A percentile compares a stretch with the other conserved stretches of the same genome.
Conservation (phyloP, 2,888 invertebrate genomes). For the Parnassius glacialis region DNA sequence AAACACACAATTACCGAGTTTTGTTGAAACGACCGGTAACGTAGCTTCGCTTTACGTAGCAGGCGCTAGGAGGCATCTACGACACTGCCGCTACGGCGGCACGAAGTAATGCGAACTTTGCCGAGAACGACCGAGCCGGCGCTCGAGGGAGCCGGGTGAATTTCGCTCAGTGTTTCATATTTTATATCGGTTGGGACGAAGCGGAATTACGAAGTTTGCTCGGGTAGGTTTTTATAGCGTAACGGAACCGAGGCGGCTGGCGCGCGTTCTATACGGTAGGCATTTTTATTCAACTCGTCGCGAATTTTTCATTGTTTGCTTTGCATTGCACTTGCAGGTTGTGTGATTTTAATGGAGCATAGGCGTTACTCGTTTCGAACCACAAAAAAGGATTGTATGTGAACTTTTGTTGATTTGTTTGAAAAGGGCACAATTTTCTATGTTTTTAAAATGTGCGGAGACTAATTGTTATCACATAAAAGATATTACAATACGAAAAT, state of each 20-base stretch:
- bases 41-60: slow-evolving; percentile 44
- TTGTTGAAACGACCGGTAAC: slow-evolving; percentile 36
- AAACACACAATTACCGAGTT: slow-evolving; percentile 65
- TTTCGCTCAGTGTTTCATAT: slow-evolving; percentile 78
- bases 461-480: too few relatives aligned
- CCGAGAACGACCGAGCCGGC: slow-evolving; percentile 41
- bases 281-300: slow-evolving; percentile 61
- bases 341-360: slow-evolving; percentile 66
- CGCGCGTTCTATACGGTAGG: slow-evolving; percentile 63
- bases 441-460: too few relatives aligned
- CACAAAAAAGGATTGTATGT: slow-evolving; percentile 38
- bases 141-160: slow-evolving; percentile 57
- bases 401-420: slow-evolving; percentile 4
- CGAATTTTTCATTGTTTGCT: slow-evolving; percentile 69
- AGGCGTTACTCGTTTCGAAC: slow-evolving; percentile 45
- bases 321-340: slow-evolving; percentile 54
- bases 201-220: slow-evolving; percentile 77
- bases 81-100: slow-evolving; percentile 73
- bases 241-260: slow-evolving; percentile 57
- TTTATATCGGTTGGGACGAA: slow-evolving; percentile 74
- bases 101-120: slow-evolving; percentile 51
- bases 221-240: slow-evolving; percentile 74
- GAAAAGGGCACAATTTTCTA: too few relatives aligned
- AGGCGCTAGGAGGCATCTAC: slow-evolving; percentile 46
- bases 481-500: too few relatives aligned